Evolutionary conservation across 1,140 invertebrate genomes (phyloP).

Genomic region (Carposina sasakii): DNA sequence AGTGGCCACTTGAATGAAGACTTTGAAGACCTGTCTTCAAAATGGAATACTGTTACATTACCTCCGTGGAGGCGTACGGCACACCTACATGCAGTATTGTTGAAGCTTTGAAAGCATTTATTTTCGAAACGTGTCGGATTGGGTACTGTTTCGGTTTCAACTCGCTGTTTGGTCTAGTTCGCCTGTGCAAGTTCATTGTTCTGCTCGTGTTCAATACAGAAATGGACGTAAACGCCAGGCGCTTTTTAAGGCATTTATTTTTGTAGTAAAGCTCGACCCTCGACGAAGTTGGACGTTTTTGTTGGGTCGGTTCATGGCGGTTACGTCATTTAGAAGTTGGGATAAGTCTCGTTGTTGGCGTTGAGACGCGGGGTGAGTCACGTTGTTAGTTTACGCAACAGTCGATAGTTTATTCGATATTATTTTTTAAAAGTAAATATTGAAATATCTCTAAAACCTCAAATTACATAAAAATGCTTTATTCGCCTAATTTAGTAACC

Average conservation of each 20-base stretch:
- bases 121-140: no score
- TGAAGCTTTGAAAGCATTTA: no score
- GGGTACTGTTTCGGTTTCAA: no score
- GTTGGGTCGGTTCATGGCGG: constrained; percentile 37
- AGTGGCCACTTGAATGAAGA: no score
- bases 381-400: constrained; percentile 34
- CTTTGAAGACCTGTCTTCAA: no score
- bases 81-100: no score
- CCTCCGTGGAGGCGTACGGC: no score
- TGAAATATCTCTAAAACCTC: no score
- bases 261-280: constrained; percentile 43
- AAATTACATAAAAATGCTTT: no score
- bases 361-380: constrained; percentile 67
- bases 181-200: constrained; percentile 68
- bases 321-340: constrained; percentile 55
- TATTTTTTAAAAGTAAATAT: no score
- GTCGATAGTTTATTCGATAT: constrained; percentile 48
- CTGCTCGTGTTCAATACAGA: constrained; percentile 20
- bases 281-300: constrained; percentile 48
- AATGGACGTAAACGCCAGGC: constrained; percentile 50
- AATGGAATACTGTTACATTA: no score
- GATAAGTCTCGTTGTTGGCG: constrained; percentile 62
- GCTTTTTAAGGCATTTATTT: constrained; percentile 42
- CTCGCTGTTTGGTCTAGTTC: constrained; percentile 65
- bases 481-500: no score